Base-by-base conservation (phyloP, 1,140 invertebrate genomes). In the Megalopta genalis region DNA sequence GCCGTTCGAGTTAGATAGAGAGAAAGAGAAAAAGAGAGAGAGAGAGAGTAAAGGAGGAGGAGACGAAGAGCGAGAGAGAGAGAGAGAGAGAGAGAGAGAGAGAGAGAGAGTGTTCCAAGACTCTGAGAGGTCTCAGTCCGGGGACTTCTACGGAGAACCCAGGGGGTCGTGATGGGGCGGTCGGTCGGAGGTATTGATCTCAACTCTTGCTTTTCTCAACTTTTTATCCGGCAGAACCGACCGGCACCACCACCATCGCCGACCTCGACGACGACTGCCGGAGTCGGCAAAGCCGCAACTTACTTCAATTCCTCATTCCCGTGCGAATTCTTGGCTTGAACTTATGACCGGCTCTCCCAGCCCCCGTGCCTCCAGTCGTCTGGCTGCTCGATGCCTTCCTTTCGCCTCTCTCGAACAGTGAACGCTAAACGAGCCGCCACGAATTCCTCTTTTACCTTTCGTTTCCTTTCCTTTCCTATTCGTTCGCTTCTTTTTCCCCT, bases 301-400 rank as follows among this genome's bases (percentile, higher is more conserved):
- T 88, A 91, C 90, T 92, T 91, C 89, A 90, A 91, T 92, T 90
- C 84, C 89, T 92, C 90, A 90, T 91, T 91, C 91, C 91, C 89
- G 84, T 86, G 89, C 87, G 89, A 92, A 92, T 92, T 91, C 89
- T 91, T 90, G 85, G 85, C 88, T 89, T 85, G 87, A 90, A 92
- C 90, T 92, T 90, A 90, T 89, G 90, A 90, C 88, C 89, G 86
- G 87, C 88, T 88, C 88, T 88, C 76, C 62, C 79, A 65, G 63
- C 69, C 75, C 54, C 69, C 62, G 52, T 63, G 52, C 57, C 65
- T 68, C 77, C 60, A 39, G 75, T 62, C 80, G 76, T 79, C 63
- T 57, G 80, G 80, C 75, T 80, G 62, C 76, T 72, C 70, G 82
- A 86, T 80, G 81, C 86, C 54, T 78, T 62, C 86, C 54, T 78